phyloP scores from a whole-genome alignment of 2,113 vertebrate genomes.

The Neogale vison region DNA sequence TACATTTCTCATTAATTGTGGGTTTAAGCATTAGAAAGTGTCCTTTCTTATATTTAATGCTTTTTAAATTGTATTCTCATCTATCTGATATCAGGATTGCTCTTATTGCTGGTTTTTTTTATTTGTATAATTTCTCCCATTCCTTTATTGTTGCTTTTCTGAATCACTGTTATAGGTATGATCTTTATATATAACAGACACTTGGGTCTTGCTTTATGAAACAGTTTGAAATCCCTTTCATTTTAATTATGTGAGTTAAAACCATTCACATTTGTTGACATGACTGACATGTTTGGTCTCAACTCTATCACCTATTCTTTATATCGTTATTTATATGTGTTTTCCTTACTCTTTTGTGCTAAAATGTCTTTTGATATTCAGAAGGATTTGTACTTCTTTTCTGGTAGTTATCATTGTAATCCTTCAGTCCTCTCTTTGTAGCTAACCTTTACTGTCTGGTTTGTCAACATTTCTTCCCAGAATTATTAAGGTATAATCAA shows the following conservation, averaged over 20 bases:
- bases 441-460: not conserved
- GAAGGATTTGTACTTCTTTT: not conserved
- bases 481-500: not conserved
- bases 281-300: not conserved
- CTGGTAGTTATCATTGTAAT: not conserved
- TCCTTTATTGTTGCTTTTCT: not conserved
- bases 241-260: not conserved
- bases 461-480: not conserved
- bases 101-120: not conserved
- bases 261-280: not conserved
- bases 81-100: not conserved
- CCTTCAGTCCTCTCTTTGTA: not conserved
- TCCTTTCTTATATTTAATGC: not conserved
- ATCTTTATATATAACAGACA: not conserved
- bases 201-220: constrained; percentile 16
- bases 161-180: not conserved
- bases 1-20: not conserved
- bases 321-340: not conserved
- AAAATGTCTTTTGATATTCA: not conserved
- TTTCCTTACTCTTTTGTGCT: not conserved
- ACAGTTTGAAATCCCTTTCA: not conserved
- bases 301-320: not conserved
- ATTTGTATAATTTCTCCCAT: not conserved
- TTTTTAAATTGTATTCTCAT: not conserved
- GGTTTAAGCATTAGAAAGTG: not conserved